A percentile compares a stretch with the other conserved stretches of the same genome.
Conservation (phyloP, 2,888 invertebrate genomes). For the Mesochorus sp. region DNA sequence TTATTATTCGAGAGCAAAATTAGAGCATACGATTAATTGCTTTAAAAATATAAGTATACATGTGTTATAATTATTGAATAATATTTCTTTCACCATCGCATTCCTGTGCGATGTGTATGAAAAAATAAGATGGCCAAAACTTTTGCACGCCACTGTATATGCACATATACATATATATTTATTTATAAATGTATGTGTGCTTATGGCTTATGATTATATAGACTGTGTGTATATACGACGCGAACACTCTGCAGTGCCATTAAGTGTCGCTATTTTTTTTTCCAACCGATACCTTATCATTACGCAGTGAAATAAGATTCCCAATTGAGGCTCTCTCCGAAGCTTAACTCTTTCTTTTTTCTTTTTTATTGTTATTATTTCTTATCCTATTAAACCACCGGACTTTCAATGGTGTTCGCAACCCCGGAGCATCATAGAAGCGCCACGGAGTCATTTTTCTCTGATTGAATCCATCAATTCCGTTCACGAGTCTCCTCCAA, state of each 20-base stretch:
- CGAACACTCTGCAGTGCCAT: slow-evolving; percentile 34
- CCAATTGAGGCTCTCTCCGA: background rate
- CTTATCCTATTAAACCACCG: background rate
- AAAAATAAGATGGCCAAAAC: too few species aligned
- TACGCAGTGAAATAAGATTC: slow-evolving; percentile 33
- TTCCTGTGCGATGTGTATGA: background rate
- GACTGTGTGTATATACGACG: slow-evolving; percentile 22
- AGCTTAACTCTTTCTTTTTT: background rate
- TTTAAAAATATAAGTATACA: too few species aligned
- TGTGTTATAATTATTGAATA: too few species aligned
- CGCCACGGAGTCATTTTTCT: too few species aligned
- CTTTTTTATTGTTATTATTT: slow-evolving; percentile 1
- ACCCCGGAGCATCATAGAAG: background rate
- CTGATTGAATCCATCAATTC: background rate
- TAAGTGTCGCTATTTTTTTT: slow-evolving; percentile 21
- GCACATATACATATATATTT: background rate
- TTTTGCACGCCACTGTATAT: too few species aligned
- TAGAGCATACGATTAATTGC: too few species aligned
- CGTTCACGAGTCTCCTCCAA: too few species aligned
- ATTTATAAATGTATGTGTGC: background rate
- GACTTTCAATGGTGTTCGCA: slow-evolving; percentile 1
- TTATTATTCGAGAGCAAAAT: too few species aligned
- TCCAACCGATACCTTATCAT: slow-evolving; percentile 39
- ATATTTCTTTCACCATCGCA: too few species aligned
- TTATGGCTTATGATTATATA: slow-evolving; percentile 43